Evolutionary conservation across 2,888 invertebrate species (phyloP).

Genomic region (Apocheima hispidaria): DNA sequence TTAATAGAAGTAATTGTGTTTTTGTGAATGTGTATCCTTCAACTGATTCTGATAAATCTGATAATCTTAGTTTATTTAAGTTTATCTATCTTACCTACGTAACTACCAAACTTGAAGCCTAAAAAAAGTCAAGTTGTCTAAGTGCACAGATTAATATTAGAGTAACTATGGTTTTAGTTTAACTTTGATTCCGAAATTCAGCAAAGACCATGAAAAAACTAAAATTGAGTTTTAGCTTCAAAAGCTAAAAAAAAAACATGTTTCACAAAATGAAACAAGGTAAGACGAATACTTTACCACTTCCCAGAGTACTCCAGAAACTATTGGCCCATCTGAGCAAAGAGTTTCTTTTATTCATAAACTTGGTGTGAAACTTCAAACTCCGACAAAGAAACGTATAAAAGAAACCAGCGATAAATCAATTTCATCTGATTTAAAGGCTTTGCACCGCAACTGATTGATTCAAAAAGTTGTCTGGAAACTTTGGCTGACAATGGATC

Average conservation of each 20-base stretch:
- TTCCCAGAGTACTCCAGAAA: slow-evolving; percentile 29
- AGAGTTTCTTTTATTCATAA: slow-evolving; percentile 60
- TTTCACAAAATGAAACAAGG: not conserved
- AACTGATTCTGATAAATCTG: no score
- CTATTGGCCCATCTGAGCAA: slow-evolving; percentile 36
- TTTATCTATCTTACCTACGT: no score
- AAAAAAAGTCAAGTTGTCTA: no score
- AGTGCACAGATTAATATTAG: no score
- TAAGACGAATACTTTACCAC: not conserved
- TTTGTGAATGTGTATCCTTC: no score
- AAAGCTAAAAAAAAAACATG: not conserved
- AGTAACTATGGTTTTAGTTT: no score
- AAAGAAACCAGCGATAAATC: slow-evolving; percentile 60
- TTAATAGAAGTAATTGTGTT: no score
- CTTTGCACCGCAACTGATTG: slow-evolving; percentile 30
- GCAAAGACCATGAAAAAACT: not conserved
- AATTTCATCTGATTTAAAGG: slow-evolving; percentile 62
- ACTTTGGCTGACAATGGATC: not conserved
- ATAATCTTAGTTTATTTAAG: no score
- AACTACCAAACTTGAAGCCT: no score
- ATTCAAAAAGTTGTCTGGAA: slow-evolving; percentile 35
- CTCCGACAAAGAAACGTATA: slow-evolving; percentile 49
- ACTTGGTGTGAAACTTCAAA: slow-evolving; percentile 47
- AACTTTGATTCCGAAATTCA: no score
- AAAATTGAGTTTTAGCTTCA: not conserved